Percentiles rank a stretch among this genome's conserved stretches.
Evolutionary conservation across 2,888 invertebrate species (phyloP).

Genomic region (Polydrusus pterygomalis): DNA sequence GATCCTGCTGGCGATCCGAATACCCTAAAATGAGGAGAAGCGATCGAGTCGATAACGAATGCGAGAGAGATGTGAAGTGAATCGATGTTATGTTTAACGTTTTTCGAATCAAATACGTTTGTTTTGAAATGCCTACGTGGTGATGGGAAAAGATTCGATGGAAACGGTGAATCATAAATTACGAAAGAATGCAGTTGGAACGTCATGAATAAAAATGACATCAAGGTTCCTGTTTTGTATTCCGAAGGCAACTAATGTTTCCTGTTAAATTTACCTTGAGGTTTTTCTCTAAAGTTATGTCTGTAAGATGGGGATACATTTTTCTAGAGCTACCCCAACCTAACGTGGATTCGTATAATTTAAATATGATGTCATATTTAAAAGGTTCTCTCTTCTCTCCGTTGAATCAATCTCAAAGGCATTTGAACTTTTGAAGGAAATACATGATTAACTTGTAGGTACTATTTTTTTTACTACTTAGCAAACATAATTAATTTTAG

Average conservation of each 20-base stretch:
- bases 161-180: slow-evolving; percentile 17
- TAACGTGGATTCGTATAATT: too few species aligned
- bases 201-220: slow-evolving; percentile 19
- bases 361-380: slow-evolving; percentile 13
- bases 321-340: slow-evolving; percentile 5
- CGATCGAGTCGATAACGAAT: too few species aligned
- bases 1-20: slow-evolving; percentile 7
- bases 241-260: neutral
- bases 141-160: neutral
- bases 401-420: neutral
- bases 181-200: slow-evolving; percentile 6
- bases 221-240: neutral
- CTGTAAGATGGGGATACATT: neutral
- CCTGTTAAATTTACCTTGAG: neutral
- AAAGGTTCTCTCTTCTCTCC: neutral
- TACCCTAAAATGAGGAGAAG: neutral
- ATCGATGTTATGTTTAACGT: neutral
- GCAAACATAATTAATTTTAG: too few species aligned
- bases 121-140: neutral
- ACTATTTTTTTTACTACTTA: too few species aligned
- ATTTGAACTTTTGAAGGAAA: neutral
- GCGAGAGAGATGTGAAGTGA: neutral
- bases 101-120: neutral
- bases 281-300: slow-evolving; percentile 1
- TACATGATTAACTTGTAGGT: neutral